Base-by-base conservation (phyloP, 2,113 vertebrate species). In the Oncorhynchus keta region DNA sequence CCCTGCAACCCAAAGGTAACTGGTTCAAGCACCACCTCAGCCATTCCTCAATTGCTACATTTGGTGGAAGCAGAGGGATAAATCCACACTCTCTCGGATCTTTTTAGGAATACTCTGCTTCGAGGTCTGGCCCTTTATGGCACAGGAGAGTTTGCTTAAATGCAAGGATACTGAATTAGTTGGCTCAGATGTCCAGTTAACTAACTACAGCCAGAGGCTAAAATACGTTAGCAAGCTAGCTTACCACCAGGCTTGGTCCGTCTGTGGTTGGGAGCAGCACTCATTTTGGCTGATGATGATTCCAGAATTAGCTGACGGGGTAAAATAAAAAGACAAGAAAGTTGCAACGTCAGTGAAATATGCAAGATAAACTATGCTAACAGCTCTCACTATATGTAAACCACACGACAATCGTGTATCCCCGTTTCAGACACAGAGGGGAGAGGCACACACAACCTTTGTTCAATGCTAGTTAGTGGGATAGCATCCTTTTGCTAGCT, bases 181-280 rank as follows among this genome's bases (percentile, higher is more conserved):
- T 22, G 57, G 3, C 24, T 28, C n/a, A 26, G 20, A 26, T 35
- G 61, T 12, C 22, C 7, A 64, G 22, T 61, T 16, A 26, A 5
- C 8, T 35, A 3, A 45, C 3, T 12, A 45, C 20, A 45, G 8
- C 1, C 7, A 26, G 45, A 28, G 24, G 64, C 28, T 35, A 74
- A 35, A 62, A 74, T 12, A 69, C 51, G 14, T n/a, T 55, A 55
- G 51, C 51, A 18, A 5, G 18, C 68, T 49, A 3, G 35, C 79
- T 88, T 80, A 93, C 93, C 93, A 72, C 93, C 93, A 0, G 93
- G 93, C 77, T 94, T 94, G 82, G 90, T 92, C 73, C 92, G 85
- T 75, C 93, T 88, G 70, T 94, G 92, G 89, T 94, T 94, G 77
- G 92, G 92, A 1, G 89, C 91, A 32, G 91, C 72, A 65, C 85